Conservation (phyloP, 2,888 invertebrate species). For the Drosophila barbarae region DNA sequence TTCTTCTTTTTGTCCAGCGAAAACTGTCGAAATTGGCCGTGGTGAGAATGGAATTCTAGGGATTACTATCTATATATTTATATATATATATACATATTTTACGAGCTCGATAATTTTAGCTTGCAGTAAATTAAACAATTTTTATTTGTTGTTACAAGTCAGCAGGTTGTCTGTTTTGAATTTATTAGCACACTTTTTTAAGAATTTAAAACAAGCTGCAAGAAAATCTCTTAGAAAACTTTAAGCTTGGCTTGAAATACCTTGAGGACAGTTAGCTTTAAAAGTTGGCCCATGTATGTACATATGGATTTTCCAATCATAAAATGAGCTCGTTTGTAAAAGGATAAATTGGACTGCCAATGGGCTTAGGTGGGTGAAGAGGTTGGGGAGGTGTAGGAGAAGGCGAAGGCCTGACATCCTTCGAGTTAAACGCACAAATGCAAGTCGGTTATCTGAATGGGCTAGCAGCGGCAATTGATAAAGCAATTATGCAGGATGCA, state of each 20-base stretch:
- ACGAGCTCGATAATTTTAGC: too few relatives aligned
- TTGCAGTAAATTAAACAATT: background rate
- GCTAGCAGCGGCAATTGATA: slow-evolving; percentile 52
- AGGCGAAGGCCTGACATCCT: slow-evolving; percentile 17
- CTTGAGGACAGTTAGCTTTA: too few relatives aligned
- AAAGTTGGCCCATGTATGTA: too few relatives aligned
- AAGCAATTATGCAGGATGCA: slow-evolving; percentile 62
- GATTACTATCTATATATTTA: background rate
- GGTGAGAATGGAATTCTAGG: background rate
- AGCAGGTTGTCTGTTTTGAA: background rate
- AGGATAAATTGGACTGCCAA: background rate
- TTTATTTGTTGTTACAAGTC: background rate
- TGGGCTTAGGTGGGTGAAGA: background rate
- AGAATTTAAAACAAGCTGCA: too few relatives aligned
- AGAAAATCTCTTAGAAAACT: background rate
- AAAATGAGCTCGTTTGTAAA: background rate
- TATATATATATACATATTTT: background rate
- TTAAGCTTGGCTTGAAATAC: background rate
- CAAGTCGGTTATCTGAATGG: slow-evolving; percentile 35
- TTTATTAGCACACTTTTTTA: background rate
- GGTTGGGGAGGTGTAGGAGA: too few relatives aligned
- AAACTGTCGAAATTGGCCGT: slow-evolving; percentile 4
- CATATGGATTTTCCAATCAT: slow-evolving; percentile 5
- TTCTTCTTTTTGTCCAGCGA: slow-evolving; percentile 17
- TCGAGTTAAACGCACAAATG: slow-evolving; percentile 38